Conservation (phyloP, 2,888 invertebrate species). For the Idaea biselata region DNA sequence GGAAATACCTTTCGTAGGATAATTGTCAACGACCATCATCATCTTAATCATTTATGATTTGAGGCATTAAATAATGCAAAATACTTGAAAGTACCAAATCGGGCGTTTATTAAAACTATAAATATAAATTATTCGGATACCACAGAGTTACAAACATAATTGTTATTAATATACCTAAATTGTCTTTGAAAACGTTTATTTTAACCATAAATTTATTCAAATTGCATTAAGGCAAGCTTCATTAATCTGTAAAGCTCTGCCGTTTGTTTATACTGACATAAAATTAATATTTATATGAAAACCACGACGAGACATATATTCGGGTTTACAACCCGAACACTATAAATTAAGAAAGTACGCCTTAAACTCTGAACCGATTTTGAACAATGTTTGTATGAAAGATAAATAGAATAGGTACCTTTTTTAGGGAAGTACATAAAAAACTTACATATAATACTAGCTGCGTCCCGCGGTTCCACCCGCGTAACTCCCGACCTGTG, state of each 20-base stretch:
- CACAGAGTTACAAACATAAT: not conserved
- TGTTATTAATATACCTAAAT: not conserved
- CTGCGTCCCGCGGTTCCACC: no score
- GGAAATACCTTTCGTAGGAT: no score
- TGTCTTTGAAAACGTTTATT: not conserved
- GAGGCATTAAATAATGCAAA: not conserved
- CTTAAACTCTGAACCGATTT: no score
- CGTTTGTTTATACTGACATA: not conserved
- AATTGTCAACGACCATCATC: no score
- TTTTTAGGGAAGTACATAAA: no score
- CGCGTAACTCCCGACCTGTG: no score
- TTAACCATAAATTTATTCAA: not conserved
- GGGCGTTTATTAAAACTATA: not conserved
- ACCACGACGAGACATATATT: not conserved
- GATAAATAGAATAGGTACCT: no score
- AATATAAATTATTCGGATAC: not conserved
- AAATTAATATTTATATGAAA: constrained; percentile 5
- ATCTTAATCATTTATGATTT: not conserved
- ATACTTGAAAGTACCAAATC: not conserved
- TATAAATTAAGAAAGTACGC: no score
- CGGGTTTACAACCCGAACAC: not conserved
- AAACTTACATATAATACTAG: no score
- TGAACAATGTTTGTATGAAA: no score
- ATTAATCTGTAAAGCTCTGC: not conserved
- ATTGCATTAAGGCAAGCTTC: not conserved